Base-by-base conservation (phyloP, 1,140 invertebrate genomes). In the Zaprionus lachaisei region DNA sequence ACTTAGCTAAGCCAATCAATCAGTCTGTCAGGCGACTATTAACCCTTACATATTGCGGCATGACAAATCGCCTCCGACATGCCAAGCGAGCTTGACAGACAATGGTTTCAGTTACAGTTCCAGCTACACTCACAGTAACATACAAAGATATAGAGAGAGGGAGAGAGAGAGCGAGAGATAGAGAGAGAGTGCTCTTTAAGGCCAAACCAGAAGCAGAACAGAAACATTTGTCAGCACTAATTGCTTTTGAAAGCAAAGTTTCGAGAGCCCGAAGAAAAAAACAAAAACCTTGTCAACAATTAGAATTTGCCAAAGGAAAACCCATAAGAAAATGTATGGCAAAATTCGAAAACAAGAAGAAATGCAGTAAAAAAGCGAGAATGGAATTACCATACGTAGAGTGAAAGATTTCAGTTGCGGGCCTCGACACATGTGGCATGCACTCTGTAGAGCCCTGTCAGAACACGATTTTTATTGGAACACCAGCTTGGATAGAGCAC, bases 181-280 rank as follows among this genome's bases (percentile, higher is more conserved):
- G 15, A 17, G n/a, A n/a, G n/a, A 0, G 15, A n/a, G 6, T 44
- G 41, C n/a, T 44, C 41, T 44, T 44, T 44, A 47, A 17, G 41
- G 41, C 7, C n/a, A 17, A 44, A 44, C 47, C 28, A 26, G 64
- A 66, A 60, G 24, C 22, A 37, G 47, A 26, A 61, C 75, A 63
- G 64, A 17, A 47, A 60, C 80, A 82, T 82, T 82, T 82, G 72
- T 83, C 80, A 79, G 61, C 70, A 75, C 83, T 87, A 87, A 87
- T 87, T 87, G 83, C 84, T 87, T 87, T 89, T 70, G 71, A 80
- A 74, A 66, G 64, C 78, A 75, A 51, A 51, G 73, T 79, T 80
- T 22, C 63, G 55, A 72, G 72, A 74, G 62, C 55, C 64, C 17
- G 2, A 66, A 37, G 15, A 22, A 62, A 47, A 41, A 51, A 44